Conservation (phyloP, 92 coral and sea anemone genomes). For the Zoanthus sansibaricus region DNA sequence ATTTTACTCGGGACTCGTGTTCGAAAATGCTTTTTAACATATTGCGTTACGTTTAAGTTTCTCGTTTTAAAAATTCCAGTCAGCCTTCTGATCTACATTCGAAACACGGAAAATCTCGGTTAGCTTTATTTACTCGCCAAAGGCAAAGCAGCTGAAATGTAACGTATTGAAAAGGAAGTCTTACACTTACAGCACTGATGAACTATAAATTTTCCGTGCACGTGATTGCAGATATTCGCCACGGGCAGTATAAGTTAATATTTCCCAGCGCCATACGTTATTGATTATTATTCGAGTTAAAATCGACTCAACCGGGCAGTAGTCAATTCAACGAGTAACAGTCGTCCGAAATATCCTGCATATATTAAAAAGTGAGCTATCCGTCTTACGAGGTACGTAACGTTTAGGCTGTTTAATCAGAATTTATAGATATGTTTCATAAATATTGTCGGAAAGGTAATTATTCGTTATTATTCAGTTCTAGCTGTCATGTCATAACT, state of each 20-base stretch:
- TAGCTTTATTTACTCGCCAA: not conserved
- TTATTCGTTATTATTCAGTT: no score
- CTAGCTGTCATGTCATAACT: no score
- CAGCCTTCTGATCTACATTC: no score
- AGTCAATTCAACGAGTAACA: not conserved
- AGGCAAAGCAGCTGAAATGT: not conserved
- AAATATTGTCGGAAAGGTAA: no score
- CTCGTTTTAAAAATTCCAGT: no score
- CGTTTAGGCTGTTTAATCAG: not conserved
- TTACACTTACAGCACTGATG: not conserved
- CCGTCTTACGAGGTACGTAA: not conserved
- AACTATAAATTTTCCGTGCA: not conserved
- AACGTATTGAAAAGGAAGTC: not conserved
- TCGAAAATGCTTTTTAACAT: not conserved
- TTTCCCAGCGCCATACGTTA: conserved; percentile 4
- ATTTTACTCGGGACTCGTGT: not conserved
- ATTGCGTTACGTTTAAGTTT: not conserved
- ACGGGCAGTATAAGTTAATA: not conserved
- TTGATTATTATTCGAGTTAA: not conserved
- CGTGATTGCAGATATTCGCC: conserved; percentile 15
- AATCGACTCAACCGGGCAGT: not conserved
- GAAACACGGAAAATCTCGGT: no score
- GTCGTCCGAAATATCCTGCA: not conserved
- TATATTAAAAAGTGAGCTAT: not conserved
- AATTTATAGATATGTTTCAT: no score